Evolutionary conservation across 1,140 invertebrate species (phyloP), one percentile per base, ranked within the genome.

Genomic region (Pachyrhynchus sulphureomaculatus): DNA sequence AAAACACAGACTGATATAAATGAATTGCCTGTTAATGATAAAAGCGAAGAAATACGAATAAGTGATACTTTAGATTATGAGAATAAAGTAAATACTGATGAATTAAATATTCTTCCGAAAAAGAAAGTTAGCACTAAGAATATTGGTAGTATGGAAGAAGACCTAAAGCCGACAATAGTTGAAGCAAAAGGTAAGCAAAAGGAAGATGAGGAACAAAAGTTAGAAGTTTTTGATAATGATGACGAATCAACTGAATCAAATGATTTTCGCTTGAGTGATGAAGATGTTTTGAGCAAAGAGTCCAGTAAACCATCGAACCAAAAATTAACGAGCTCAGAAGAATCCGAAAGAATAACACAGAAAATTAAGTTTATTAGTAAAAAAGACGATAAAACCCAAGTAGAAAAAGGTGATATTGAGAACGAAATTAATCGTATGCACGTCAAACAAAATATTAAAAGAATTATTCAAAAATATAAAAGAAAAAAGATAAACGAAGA

Each of bases 401-500:
- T n/a, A 24, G 18, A 29, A 15, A 37, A 36, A 12, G 1, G 12
- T 37, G 51, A 42, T 15, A 54, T 6, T 0, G 13, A 23, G 26
- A 57, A 17, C 41, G 26, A 51, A 36, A 60, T 45, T 39, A 67
- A 67, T 53, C 61, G 47, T 32, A 61, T 65, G 24, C 56, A 57
- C 17, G 69, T 71, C 4, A 69, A 69, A 39, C 55, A 54, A 21
- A 69, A 69, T 29, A 68, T 71, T n/a, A 67, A 68, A 54, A 71
- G 68, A 62, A 56, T 71, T 10, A 68, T 71, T 36, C 69, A 71
- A 26, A 71, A 68, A 51, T 71, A 68, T 29, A 59, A 61, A 23
- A 49, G 68, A n/a, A 69, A 65, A 56, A 72, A 65, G 48, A 42
- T 62, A 2, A 58, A 65, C 29, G 68, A 68, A 20, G 65, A 62